Base-by-base conservation (phyloP, 2,113 vertebrate species). In the Okapia johnstoni region DNA sequence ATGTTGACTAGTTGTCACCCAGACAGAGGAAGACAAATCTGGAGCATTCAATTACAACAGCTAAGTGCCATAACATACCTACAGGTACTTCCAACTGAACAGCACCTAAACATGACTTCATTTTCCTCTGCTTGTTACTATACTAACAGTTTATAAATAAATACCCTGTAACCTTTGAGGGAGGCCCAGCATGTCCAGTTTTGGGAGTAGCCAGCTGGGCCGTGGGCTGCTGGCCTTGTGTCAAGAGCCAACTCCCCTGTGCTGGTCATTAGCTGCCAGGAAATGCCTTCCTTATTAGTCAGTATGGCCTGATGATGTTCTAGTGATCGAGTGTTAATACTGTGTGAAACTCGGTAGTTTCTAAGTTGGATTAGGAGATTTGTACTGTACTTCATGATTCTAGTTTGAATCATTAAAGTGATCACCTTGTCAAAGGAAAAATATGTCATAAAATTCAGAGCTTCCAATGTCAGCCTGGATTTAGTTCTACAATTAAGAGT, bases 71-170 rank as follows among this genome's bases (percentile, higher is more conserved):
- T 16, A 43, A 76, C 36, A 28, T 7, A 60, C 30, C 80, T 46
- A 48, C 9, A 60, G 88, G 23, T 66, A 76, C n/a, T 52, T 80
- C 46, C 54, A 77, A 48, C 40, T 86, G 43, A 73, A 17, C 28
- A 73, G 55, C 40, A 77, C 36, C 79, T 76, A 52, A 91, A 43
- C 46, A 40, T 94, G 50, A 84, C 61, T 92, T 93, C 77, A 89
- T 92, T 87, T 96, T 92, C 73, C 84, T n/a, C 83, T 73, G 93
- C 89, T 96, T 89, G 96, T 93, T 93, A 48, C 91, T 80, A 26
- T 61, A 16, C 93, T 88, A 76, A 96, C 92, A 57, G 90, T 96
- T 95, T 97, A 96, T 97, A 98, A 98, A 98, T 96, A 97, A 95
- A 97, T 54, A 60, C 54, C 28, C 96, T 57, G 90, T 88, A 40